Evolutionary conservation across 30 jellyfish, hydroid and myxozoan genomes (phyloP).

Genomic region (Rhopilema esculentum): DNA sequence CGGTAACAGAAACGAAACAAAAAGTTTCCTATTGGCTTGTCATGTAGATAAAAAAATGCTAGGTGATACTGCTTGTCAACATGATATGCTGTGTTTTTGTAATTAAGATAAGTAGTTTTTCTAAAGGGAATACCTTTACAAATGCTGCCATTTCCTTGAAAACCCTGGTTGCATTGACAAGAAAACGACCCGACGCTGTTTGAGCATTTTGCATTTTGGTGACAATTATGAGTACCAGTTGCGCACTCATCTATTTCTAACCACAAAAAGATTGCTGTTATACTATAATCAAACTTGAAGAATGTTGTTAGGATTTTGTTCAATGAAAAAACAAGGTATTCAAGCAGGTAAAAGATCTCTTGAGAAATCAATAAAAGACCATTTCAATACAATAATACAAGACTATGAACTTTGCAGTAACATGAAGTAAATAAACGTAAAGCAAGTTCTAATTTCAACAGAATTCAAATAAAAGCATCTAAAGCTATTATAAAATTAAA

Average conservation of each 20-base stretch:
- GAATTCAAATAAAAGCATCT: no score
- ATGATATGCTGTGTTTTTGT: no score
- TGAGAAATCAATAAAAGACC: background rate
- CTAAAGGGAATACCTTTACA: background rate
- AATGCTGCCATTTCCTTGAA: background rate
- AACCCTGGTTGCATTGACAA: background rate
- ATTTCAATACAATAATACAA: background rate
- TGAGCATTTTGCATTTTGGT: background rate
- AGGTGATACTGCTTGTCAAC: background rate
- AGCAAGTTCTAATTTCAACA: no score
- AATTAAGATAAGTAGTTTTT: background rate
- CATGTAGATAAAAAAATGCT: background rate
- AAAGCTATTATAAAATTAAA: no score
- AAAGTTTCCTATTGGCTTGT: background rate
- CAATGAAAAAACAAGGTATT: no score
- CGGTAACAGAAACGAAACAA: background rate
- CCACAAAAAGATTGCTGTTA: no score
- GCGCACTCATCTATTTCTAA: background rate
- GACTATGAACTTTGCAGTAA: no score
- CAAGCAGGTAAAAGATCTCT: no score
- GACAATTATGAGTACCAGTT: background rate
- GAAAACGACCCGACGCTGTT: background rate
- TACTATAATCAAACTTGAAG: no score
- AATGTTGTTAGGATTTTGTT: no score
- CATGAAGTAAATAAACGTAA: no score